These are phyloP conservation scores for Megalops atlanticus DNA, from an alignment of 2,113 vertebrate genomes.

Conservation along the genomic window DNA sequence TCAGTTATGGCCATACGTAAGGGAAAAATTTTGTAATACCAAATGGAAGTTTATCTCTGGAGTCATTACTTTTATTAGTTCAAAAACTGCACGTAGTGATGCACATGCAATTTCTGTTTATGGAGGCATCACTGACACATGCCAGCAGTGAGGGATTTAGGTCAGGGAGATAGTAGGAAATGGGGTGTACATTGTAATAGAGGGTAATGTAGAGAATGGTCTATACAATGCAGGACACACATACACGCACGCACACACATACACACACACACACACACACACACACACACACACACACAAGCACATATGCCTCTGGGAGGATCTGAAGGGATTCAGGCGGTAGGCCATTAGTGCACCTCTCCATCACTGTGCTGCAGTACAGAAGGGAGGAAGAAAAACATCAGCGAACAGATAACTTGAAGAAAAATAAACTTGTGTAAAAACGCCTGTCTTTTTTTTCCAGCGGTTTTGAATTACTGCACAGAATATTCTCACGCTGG, in stretches of 20 bases:
- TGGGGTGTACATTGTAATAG: background rate
- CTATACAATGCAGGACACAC: background rate
- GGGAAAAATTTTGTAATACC: no score
- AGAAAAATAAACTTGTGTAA: conserved; percentile 1
- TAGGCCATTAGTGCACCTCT: conserved; percentile 91
- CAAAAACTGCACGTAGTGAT: background rate
- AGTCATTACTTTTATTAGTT: background rate
- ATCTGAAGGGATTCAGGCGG: conserved; percentile 94
- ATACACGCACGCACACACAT: conserved; percentile 25
- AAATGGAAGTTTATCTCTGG: no score
- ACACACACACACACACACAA: conserved; percentile 22
- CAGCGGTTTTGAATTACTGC: conserved; percentile 4
- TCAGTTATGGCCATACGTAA: no score
- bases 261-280: conserved; percentile 25
- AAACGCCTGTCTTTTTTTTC: background rate
- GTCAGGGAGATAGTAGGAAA: background rate
- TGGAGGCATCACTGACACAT: background rate
- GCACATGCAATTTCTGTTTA: background rate
- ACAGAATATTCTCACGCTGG: background rate
- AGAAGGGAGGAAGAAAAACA: conserved; percentile 64
- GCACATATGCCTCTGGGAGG: conserved; percentile 74
- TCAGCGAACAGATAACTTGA: background rate
- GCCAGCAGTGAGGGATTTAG: background rate
- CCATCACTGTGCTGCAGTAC: conserved; percentile 94
- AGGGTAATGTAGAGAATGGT: background rate